Evolutionary conservation across 2,888 invertebrate genomes (phyloP), one percentile per base, ranked within the genome.

Genomic region (Hedya salicella): DNA sequence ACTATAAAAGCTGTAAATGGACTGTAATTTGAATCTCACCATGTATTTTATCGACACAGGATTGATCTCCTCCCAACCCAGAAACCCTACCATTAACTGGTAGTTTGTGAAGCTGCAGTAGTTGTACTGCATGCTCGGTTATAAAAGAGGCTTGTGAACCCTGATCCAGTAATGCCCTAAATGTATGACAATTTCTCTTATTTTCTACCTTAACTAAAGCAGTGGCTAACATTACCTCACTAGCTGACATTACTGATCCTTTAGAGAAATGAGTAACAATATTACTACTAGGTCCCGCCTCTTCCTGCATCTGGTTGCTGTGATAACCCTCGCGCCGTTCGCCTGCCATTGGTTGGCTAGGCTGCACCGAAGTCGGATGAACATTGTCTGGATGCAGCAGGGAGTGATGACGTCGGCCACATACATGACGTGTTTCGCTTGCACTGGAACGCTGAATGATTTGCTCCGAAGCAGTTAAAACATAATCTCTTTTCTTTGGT

Each of bases 141-240:
- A 69, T 39, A 17, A 70, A 69, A 11, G 69, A 52, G 11, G 67
- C 66, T 50, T 69, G 69, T n/a, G 70, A 70, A 17, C 70, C 69
- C n/a, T n/a, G n/a, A n/a, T n/a, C n/a, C n/a, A n/a, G n/a, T n/a
- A n/a, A n/a, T n/a, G n/a, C n/a, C n/a, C 30, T 50, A 21, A 69
- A 50, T 25, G 52, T 44, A 13, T 32, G 49, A 17, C 52, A 57
- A 17, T 57, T 63, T 17, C 48, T 50, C 6, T 40, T 52, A 60
- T 52, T 50, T 44, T 53, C 64, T 11, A 69, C 65, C 8, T 62
- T 62, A 32, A 71, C 65, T 52, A 69, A n/a, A 17, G 70, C 71
- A 21, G 70, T 71, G 14, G 69, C 71, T 30, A 71, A 49, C 40
- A 71, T 59, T 46, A 59, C 67, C 30, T 54, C 54, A 40, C 52